Evolutionary conservation across 2,888 invertebrate species (phyloP).

Genomic region (Danaus chrysippus): DNA sequence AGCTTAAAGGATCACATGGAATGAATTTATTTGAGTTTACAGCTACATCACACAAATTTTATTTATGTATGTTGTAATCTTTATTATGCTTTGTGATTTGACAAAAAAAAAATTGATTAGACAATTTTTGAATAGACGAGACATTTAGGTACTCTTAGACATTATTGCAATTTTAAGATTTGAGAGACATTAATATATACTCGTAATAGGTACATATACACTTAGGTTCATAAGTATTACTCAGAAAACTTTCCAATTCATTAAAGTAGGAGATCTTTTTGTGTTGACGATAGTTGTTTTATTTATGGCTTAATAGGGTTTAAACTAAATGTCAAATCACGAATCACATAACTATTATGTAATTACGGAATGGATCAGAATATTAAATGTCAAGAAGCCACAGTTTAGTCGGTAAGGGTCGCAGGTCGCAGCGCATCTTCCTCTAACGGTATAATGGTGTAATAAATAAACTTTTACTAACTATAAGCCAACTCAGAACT

Average conservation of each 20-base stretch:
- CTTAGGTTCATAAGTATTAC: too few species aligned
- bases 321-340: conserved; percentile 31
- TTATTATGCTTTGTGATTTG: conserved; percentile 7
- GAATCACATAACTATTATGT: conserved; percentile 34
- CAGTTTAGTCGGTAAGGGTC: conserved; percentile 34
- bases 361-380: conserved; percentile 30
- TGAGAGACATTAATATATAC: too few species aligned
- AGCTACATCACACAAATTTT: conserved; percentile 23
- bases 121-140: too few species aligned
- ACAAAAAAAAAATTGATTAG: too few species aligned
- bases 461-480: conserved; percentile 24
- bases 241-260: not conserved
- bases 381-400: conserved; percentile 38
- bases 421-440: conserved; percentile 39
- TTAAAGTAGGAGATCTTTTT: too few species aligned
- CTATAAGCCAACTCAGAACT: not conserved
- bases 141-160: too few species aligned
- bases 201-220: too few species aligned
- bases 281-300: too few species aligned
- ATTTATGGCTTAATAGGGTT: not conserved
- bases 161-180: too few species aligned
- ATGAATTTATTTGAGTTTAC: conserved; percentile 34
- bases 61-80: conserved; percentile 18
- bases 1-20: conserved; percentile 34
- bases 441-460: conserved; percentile 27